These are phyloP conservation scores for Melanotaenia trifasciata DNA, from an alignment of 2,797 vertebrate species.

Conservation along the genomic window DNA sequence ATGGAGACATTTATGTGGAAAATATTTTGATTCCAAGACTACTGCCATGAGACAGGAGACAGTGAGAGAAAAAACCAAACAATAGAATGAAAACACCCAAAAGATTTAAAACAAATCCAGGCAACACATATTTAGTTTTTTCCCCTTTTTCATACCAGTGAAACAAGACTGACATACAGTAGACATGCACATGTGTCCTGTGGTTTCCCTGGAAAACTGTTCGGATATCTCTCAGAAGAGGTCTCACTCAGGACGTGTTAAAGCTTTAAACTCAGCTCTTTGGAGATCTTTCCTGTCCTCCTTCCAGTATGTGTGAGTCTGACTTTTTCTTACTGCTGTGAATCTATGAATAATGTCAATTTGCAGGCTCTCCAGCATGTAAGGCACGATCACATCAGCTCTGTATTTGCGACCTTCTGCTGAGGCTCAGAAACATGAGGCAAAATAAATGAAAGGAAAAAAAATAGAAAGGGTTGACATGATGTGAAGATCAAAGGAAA, in stretches of 20 bases:
- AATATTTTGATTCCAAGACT: neutral
- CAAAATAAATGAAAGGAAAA: constrained; percentile 12
- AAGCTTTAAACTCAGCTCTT: constrained; percentile 57
- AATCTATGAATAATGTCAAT: constrained; percentile 71
- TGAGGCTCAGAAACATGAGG: constrained; percentile 15
- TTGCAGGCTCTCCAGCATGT: constrained; percentile 53
- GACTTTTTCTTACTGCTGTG: constrained; percentile 34
- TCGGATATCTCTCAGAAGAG: constrained; percentile 23
- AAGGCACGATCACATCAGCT: constrained; percentile 45
- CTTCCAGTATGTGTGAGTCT: constrained; percentile 24
- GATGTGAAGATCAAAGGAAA: constrained; percentile 36
- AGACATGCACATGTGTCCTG: constrained; percentile 2
- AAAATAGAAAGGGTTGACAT: neutral
- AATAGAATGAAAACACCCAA: neutral
- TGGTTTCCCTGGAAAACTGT: constrained; percentile 27
- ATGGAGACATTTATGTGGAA: too few species aligned
- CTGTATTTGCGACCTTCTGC: neutral
- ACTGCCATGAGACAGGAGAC: neutral
- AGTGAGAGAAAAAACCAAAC: constrained; percentile 1
- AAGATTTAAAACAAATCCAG: neutral
- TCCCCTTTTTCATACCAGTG: neutral
- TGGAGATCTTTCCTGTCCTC: constrained; percentile 45
- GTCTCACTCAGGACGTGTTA: constrained; percentile 21
- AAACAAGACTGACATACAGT: constrained; percentile 7
- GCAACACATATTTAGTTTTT: neutral